Conservation (phyloP, 2,888 invertebrate species). For the Crossocerus cetratus region DNA sequence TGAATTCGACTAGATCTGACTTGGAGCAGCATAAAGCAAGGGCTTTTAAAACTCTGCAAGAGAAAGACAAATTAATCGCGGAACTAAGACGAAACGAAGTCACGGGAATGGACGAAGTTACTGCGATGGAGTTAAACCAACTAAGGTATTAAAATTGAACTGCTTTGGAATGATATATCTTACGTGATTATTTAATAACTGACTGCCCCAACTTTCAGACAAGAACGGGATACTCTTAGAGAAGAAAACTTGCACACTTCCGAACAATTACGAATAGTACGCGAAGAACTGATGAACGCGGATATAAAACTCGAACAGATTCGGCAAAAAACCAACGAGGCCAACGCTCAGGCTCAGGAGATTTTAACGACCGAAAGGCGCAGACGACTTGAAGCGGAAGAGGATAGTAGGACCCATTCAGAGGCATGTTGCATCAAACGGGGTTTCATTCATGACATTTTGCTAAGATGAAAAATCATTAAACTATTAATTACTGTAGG, state of each 20-base stretch:
- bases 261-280: slow-evolving; percentile 73
- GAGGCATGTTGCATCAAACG: slow-evolving; percentile 56
- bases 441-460: background rate
- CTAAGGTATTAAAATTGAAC: slow-evolving; percentile 61
- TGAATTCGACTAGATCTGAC: slow-evolving; percentile 78
- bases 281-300: slow-evolving; percentile 76
- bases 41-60: slow-evolving; percentile 86
- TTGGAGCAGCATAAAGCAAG: slow-evolving; percentile 88
- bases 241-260: slow-evolving; percentile 80
- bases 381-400: slow-evolving; percentile 76
- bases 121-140: slow-evolving; percentile 81
- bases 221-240: slow-evolving; percentile 79
- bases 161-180: slow-evolving; percentile 7
- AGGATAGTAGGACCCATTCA: slow-evolving; percentile 72
- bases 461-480: too few species aligned
- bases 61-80: slow-evolving; percentile 86
- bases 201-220: slow-evolving; percentile 14
- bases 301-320: slow-evolving; percentile 74
- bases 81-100: slow-evolving; percentile 77
- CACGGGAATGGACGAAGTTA: slow-evolving; percentile 66
- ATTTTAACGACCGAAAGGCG: slow-evolving; percentile 74
- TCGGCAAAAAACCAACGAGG: slow-evolving; percentile 77
- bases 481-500: slow-evolving; percentile 69
- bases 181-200: slow-evolving; percentile 41
- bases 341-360: slow-evolving; percentile 72